These are phyloP conservation scores for Hemiprocne comata DNA, from an alignment of 2,113 vertebrate species.

Conservation along the genomic window DNA sequence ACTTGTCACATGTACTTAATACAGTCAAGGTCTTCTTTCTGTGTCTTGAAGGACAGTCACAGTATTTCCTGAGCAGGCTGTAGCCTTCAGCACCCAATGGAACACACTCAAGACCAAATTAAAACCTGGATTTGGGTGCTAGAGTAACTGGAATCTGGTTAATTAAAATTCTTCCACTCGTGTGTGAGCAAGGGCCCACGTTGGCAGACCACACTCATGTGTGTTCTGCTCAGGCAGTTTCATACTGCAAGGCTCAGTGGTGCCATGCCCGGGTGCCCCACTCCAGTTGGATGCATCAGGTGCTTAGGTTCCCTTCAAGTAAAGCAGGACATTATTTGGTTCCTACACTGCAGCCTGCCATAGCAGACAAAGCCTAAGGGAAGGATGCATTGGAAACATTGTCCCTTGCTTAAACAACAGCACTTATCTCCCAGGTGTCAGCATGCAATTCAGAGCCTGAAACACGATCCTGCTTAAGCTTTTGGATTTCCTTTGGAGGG, in stretches of 20 bases:
- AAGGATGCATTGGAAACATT: background rate
- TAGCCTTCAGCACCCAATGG: background rate
- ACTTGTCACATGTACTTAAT: background rate
- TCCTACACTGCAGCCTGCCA: background rate
- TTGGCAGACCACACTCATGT: rapidly evolving
- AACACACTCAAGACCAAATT: background rate
- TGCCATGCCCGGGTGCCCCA: rapidly evolving
- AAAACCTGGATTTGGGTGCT: background rate
- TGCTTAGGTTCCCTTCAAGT: background rate
- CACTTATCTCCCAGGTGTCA: background rate
- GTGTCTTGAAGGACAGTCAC: rapidly evolving
- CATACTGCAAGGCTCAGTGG: rapidly evolving
- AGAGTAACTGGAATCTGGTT: background rate
- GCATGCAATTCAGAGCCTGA: background rate
- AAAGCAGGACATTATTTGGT: background rate
- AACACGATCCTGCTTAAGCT: background rate
- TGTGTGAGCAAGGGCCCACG: rapidly evolving
- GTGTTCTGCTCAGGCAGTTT: rapidly evolving
- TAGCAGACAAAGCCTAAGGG: background rate
- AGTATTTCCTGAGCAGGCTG: background rate
- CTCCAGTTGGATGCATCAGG: background rate
- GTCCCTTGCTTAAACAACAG: background rate
- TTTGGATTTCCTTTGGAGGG: background rate
- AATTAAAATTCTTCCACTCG: background rate
- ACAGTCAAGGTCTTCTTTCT: background rate